Evolutionary conservation across 2,113 vertebrate genomes (phyloP).

Genomic region (Orcinus orca): DNA sequence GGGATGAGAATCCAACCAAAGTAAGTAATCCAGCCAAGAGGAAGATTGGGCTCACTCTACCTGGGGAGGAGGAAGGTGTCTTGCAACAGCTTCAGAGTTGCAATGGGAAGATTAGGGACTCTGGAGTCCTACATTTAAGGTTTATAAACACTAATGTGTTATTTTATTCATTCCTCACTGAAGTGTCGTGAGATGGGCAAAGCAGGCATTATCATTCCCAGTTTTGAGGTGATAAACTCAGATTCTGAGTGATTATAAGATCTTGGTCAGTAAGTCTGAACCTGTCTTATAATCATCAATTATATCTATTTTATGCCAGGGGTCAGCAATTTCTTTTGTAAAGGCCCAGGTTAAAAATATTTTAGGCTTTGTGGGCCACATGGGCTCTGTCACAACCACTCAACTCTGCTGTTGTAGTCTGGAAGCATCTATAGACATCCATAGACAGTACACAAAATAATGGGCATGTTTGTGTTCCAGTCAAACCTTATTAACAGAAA

Average conservation of each 20-base stretch:
- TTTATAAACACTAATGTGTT: not conserved
- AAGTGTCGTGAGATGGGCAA: not conserved
- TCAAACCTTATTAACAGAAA: conserved; percentile 35
- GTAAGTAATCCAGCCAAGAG: not conserved
- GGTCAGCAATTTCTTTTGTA: not conserved
- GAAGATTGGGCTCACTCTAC: not conserved
- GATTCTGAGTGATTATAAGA: not conserved
- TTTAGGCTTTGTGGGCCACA: not conserved
- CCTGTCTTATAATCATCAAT: not conserved
- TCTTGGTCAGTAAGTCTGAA: not conserved
- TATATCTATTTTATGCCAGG: not conserved
- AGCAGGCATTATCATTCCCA: not conserved
- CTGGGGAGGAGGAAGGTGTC: not conserved
- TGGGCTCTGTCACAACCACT: conserved; percentile 8
- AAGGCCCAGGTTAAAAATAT: conserved; percentile 33
- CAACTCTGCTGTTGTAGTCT: not conserved
- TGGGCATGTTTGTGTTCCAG: not conserved
- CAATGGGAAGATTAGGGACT: not conserved
- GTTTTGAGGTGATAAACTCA: not conserved
- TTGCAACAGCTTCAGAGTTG: not conserved
- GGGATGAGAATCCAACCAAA: not conserved
- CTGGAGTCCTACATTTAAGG: not conserved
- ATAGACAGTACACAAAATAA: not conserved
- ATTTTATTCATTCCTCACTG: not conserved
- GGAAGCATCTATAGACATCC: not conserved